phyloP scores from a whole-genome alignment of 64 coral and sea anemone genomes.

The Montipora cactus region DNA sequence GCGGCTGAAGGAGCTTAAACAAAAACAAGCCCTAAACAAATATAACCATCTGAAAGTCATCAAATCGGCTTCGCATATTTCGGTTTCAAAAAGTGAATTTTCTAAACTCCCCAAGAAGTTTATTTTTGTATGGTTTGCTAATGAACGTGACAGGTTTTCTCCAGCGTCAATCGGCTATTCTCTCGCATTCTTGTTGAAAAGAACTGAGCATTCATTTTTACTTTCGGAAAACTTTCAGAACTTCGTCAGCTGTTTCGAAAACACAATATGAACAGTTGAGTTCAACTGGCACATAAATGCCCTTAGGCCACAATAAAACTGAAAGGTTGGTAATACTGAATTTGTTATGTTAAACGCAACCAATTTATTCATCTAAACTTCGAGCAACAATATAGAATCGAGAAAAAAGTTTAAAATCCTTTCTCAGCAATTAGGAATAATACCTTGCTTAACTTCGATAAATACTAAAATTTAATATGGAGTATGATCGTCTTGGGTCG shows the following conservation, averaged over 20 bases:
- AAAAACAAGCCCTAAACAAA: background rate
- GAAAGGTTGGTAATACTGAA: background rate
- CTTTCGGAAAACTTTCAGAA: background rate
- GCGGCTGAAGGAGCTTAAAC: background rate
- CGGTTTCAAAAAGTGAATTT: background rate
- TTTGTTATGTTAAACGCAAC: background rate
- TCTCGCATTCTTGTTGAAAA: background rate
- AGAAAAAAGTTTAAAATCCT: too few species aligned
- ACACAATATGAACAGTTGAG: background rate
- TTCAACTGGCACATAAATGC: background rate
- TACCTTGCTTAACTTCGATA: background rate
- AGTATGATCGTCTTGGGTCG: background rate
- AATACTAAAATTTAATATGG: background rate
- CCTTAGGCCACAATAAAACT: background rate
- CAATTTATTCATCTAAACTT: background rate
- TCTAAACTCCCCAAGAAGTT: background rate
- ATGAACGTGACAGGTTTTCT: background rate
- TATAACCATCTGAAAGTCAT: slow-evolving; percentile 11
- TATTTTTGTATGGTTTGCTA: background rate
- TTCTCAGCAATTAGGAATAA: background rate
- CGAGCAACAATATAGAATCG: background rate
- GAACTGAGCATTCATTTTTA: background rate
- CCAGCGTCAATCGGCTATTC: background rate
- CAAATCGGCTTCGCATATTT: slow-evolving; percentile 6
- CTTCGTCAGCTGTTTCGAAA: background rate